Evolutionary conservation across 2,113 vertebrate species (phyloP).

Genomic region (Salvelinus namaycush): DNA sequence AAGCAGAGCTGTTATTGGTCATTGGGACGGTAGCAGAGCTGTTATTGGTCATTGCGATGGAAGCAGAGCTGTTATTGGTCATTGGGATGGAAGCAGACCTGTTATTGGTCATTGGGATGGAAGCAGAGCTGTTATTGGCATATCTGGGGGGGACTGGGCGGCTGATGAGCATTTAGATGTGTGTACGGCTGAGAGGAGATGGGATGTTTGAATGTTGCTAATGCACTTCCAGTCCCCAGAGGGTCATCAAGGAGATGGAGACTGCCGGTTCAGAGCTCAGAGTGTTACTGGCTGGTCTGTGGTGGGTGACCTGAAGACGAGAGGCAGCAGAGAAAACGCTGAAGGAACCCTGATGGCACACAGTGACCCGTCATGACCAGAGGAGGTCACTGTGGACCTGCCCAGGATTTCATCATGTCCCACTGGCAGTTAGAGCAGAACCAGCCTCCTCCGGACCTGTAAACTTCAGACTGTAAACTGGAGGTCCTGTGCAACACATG

Average conservation of each 20-base stretch:
- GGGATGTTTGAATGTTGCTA: not conserved
- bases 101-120: too few species aligned
- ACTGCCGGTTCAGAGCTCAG: not conserved
- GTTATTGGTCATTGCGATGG: not conserved
- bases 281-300: not conserved
- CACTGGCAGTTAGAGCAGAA: conserved; percentile 12
- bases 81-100: too few species aligned
- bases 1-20: not conserved
- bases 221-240: not conserved
- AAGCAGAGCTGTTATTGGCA: not conserved
- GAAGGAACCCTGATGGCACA: conserved; percentile 13
- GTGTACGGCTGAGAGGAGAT: not conserved
- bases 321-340: conserved; percentile 15
- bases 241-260: not conserved
- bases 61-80: not conserved
- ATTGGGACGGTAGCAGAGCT: not conserved
- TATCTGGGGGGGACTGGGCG: not conserved
- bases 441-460: conserved; percentile 36
- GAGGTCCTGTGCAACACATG: conserved; percentile 70
- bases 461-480: conserved; percentile 51
- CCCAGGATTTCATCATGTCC: conserved; percentile 11
- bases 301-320: conserved; percentile 18
- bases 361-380: conserved; percentile 61
- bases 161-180: too few species aligned
- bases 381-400: conserved; percentile 72